Evolutionary conservation across 2,888 invertebrate genomes (phyloP).

Genomic region (Phyllotreta cruciferae): DNA sequence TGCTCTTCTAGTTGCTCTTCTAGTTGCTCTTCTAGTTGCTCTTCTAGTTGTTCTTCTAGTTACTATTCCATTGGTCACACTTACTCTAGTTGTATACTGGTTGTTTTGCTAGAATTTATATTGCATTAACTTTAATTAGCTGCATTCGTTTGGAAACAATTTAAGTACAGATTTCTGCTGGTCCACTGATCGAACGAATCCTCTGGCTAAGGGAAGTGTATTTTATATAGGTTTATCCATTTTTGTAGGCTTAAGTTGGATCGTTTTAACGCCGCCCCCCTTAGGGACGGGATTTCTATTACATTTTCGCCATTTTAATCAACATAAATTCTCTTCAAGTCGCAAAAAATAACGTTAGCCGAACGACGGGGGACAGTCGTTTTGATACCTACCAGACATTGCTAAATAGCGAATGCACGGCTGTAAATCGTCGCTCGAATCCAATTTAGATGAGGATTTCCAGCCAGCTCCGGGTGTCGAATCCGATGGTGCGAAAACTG

Average conservation of each 20-base stretch:
- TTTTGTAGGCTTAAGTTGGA: slow-evolving; percentile 42
- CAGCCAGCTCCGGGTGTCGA: not conserved
- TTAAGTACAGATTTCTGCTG: no score
- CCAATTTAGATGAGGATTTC: slow-evolving; percentile 19
- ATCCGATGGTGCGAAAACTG: not conserved
- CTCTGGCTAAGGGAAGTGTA: no score
- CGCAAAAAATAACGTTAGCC: slow-evolving; percentile 48
- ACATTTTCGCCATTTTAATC: slow-evolving; percentile 54
- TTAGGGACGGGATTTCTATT: slow-evolving; percentile 52
- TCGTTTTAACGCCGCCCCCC: slow-evolving; percentile 43
- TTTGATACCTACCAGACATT: slow-evolving; percentile 12
- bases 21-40: no score
- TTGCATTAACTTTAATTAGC: no score
- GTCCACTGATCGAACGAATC: no score
- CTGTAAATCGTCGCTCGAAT: slow-evolving; percentile 24
- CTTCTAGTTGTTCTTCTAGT: no score
- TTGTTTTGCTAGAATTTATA: no score
- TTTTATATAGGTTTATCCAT: slow-evolving; percentile 33
- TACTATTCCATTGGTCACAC: no score
- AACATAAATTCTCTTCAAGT: slow-evolving; percentile 54
- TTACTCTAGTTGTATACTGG: no score
- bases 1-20: no score
- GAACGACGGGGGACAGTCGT: slow-evolving; percentile 25
- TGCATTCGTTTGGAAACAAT: no score
- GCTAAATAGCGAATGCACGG: slow-evolving; percentile 21